A percentile compares a stretch with the other conserved stretches of the same genome.
phyloP scores from a whole-genome alignment of 2,888 invertebrate genomes.

The Cynaeus angustus region DNA sequence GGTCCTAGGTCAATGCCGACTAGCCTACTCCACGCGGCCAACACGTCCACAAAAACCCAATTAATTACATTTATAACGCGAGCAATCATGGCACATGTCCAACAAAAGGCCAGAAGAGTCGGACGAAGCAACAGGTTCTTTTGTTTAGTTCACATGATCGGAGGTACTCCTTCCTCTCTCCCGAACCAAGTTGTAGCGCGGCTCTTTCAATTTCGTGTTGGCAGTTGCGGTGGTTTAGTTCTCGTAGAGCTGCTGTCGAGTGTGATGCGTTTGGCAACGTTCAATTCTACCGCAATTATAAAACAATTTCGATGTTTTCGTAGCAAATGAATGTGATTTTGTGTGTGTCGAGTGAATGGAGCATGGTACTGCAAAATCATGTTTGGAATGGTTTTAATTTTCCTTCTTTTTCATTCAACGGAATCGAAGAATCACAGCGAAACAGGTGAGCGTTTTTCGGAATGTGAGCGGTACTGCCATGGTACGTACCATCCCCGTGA shows the following conservation, averaged over 20 bases:
- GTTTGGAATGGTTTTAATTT: constrained; percentile 28
- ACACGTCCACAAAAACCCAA: constrained; percentile 4
- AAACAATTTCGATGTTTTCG: constrained; percentile 11
- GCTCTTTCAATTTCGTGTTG: constrained; percentile 13
- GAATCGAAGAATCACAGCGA: constrained; percentile 23
- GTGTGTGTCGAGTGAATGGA: constrained; percentile 14
- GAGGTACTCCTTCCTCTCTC: constrained; percentile 20
- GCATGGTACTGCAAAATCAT: constrained; percentile 32
- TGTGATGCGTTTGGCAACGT: constrained; percentile 17
- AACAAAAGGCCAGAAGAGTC: constrained; percentile 13
- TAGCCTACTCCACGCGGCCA: not conserved
- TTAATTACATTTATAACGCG: constrained; percentile 22
- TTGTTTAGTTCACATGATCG: constrained; percentile 40
- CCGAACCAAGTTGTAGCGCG: constrained; percentile 8
- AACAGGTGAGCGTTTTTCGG: constrained; percentile 28
- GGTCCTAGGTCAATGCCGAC: constrained; percentile 32
- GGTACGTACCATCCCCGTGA: constrained; percentile 17
- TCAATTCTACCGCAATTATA: constrained; percentile 3
- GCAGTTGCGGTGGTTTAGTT: constrained; percentile 16
- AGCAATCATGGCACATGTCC: constrained; percentile 18
- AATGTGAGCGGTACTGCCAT: not conserved
- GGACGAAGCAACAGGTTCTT: constrained; percentile 40
- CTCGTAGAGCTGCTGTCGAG: constrained; percentile 2
- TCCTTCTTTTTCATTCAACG: constrained; percentile 10
- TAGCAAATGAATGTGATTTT: constrained; percentile 9